These are phyloP conservation scores for Nilaparvata lugens DNA, from an alignment of 1,140 invertebrate species.

Conservation along the genomic window DNA sequence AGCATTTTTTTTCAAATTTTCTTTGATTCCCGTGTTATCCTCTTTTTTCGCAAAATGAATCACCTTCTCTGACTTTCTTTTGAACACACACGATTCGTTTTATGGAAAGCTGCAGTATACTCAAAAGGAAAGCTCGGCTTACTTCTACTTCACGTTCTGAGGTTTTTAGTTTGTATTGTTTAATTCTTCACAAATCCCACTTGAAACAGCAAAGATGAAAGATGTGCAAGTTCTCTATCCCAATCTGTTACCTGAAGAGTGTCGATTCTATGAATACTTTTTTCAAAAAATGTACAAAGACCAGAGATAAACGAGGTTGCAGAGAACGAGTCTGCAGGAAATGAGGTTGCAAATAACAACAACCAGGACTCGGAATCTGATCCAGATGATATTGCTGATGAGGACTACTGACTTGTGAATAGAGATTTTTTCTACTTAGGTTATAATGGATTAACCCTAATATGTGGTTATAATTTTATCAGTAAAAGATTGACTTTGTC, in stretches of 20 bases:
- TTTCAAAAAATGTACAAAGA: not conserved
- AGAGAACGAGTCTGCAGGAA: not conserved
- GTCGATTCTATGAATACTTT: constrained; percentile 8
- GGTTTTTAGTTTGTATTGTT: not conserved
- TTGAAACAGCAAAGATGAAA: constrained; percentile 8
- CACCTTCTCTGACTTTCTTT: too few species aligned
- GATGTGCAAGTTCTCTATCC: constrained; percentile 2
- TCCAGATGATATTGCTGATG: constrained; percentile 13
- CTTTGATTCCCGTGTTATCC: too few species aligned
- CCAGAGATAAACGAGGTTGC: not conserved
- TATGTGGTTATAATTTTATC: not conserved
- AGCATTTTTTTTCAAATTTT: constrained; percentile 2
- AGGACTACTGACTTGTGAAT: not conserved
- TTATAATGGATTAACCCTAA: constrained; percentile 3
- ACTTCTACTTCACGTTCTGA: too few species aligned
- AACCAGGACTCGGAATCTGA: constrained; percentile 6
- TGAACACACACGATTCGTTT: too few species aligned
- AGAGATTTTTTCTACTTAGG: not conserved
- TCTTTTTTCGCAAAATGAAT: too few species aligned
- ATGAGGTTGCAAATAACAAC: constrained; percentile 1
- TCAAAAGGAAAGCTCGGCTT: too few species aligned
- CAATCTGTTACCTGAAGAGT: not conserved
- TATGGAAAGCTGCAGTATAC: too few species aligned
- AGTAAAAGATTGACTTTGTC: too few species aligned
- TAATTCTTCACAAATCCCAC: not conserved